Percentiles rank a stretch among this genome's conserved stretches.
phyloP scores from a whole-genome alignment of 2,888 invertebrate species.

The Pogonocherus hispidulus region DNA sequence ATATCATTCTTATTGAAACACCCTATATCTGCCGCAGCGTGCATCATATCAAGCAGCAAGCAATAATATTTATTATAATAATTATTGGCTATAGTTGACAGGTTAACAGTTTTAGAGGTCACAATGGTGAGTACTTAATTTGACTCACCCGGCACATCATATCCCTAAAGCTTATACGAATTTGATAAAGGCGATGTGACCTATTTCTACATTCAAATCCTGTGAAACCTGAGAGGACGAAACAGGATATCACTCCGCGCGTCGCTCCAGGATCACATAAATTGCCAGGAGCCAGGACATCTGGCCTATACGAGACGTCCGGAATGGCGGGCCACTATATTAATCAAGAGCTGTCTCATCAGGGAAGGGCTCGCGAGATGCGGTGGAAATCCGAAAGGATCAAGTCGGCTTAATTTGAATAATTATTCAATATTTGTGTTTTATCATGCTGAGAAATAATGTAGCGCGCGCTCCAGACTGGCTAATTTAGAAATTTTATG shows the following conservation, averaged over 20 bases:
- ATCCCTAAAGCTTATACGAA: no score
- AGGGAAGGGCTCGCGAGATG: conserved; percentile 25
- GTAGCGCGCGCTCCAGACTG: neutral
- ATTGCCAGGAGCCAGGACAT: conserved; percentile 30
- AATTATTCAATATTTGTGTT: conserved; percentile 32
- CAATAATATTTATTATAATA: no score
- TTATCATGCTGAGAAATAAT: conserved; percentile 18
- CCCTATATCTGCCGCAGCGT: no score
- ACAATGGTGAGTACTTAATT: no score
- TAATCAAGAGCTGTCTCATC: conserved; percentile 27
- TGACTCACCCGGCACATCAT: no score
- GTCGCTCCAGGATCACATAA: conserved; percentile 28
- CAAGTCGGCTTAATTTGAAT: conserved; percentile 29
- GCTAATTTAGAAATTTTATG: conserved; percentile 7
- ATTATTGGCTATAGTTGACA: no score
- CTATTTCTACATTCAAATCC: neutral
- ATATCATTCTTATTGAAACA: no score
- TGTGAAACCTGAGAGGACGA: conserved; percentile 16
- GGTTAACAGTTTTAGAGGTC: no score
- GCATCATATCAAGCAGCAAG: no score
- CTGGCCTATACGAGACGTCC: conserved; percentile 24
- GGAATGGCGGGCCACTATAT: conserved; percentile 26
- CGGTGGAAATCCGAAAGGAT: conserved; percentile 25
- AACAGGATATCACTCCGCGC: conserved; percentile 25
- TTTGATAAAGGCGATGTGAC: neutral